Base-by-base conservation (phyloP, 2,797 vertebrate species). In the Channallabes apus region DNA sequence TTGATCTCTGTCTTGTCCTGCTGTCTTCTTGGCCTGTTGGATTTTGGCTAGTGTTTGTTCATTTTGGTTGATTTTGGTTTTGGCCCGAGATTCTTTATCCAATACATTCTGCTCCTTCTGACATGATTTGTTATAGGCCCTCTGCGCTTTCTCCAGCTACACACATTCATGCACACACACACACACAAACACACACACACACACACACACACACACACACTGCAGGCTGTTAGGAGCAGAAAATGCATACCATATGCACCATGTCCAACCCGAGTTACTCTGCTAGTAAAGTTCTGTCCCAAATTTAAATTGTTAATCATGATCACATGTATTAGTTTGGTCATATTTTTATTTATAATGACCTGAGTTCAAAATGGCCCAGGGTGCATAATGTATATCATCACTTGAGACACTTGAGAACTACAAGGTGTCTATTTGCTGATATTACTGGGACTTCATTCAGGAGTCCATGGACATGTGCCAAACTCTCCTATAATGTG, bases 1-100 rank as follows among this genome's bases (percentile, higher is more conserved):
- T 89, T 94, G 95, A 77, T 93, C 93, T 62, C 93, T 94, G 54
- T 96, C 95, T 86, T 94, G 92, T 0, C 90, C 90, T 73, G 91
- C 92, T 24, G 91, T 95, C 79, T 95, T 95, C 85, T 90, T 91
- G 78, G 93, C 93, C 65, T 94, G 93, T 3, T 91, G 87, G 27
- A 95, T 80, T 89, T 96, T 94, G 88, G 93, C 92, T 87, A 95
- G 95, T 71, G 95, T 96, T 87, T 95, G 94, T 1, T 93, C 91
- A 82, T 93, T 93, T 80, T 93, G 87, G 68, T 94, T 94, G 4
- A 92, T 3, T 68, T 94, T 95, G 51, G 93, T 91, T 2, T 89
- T 95, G 20, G 93, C 92, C 83, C 94, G 94, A 75, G 88, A 92
- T 88, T 97, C 96, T 84, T 95, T 94, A 27, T 95, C 92, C 0